Evolutionary conservation across 2,113 vertebrate species (phyloP), one percentile per base, ranked within the genome.

Genomic region (Oxyruncus cristatus): DNA sequence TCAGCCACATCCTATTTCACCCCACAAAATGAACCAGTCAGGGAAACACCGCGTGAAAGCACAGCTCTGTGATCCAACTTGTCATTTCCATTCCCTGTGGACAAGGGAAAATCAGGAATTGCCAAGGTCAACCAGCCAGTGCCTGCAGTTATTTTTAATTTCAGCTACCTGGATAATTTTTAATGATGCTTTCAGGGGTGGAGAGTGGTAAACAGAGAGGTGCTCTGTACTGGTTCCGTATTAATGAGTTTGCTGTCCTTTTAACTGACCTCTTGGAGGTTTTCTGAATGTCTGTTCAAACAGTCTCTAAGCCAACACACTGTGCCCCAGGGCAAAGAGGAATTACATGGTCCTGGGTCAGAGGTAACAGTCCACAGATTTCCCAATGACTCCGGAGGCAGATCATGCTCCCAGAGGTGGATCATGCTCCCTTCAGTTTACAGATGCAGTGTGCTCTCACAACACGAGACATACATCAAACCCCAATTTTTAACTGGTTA

Each of bases 371-470:
- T 62, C n/a, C 17, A 49, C 5, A 2, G 44, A 27, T 59, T 62
- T 63, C 44, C 59, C 63, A 6, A 7, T 37, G 72, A 52, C 77
- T 77, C 32, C 72, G 37, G 53, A 37, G 62, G 13, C 21, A 59
- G 11, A 26, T 21, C 13, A 1, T 8, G 30, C 26, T 83, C 22
- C 26, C 39, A 8, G 56, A 55, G 35, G 12, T 4, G 9, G 22
- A 19, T 26, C 26, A 2, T 27, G 11, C 13, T 73, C 11, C 26
- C 23, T 47, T 59, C 35, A 15, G 41, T 59, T 80, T 26, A 8
- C 13, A 3, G 3, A 2, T 11, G 12, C 28, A 49, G 6, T 0
- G 0, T 55, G 17, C 50, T 33, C 78, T 65, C 37, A 11, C 9
- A 14, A 6, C 22, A 32, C 0, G 0, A 49, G 66, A 46, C n/a